Percentiles rank a stretch among this genome's conserved stretches.
phyloP scores from a whole-genome alignment of 2,888 invertebrate species.

The Orchesellides sinensis region DNA sequence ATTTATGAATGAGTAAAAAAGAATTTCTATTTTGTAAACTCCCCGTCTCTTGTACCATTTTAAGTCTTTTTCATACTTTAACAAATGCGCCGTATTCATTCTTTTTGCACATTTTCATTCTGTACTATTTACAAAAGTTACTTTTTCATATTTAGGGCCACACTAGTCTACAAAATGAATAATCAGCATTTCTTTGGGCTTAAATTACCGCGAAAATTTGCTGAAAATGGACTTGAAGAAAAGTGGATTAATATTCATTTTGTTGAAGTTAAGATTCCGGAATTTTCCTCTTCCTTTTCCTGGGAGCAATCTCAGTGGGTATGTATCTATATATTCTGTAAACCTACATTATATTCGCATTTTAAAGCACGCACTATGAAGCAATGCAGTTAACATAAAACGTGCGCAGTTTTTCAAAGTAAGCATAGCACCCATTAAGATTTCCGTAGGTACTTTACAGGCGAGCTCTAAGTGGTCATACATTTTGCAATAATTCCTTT shows the following conservation, averaged over 20 bases:
- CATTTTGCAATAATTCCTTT: slow-evolving; percentile 52
- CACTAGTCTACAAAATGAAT: no score
- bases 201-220: neutral
- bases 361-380: neutral
- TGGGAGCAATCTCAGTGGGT: no score
- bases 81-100: no score
- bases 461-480: slow-evolving; percentile 52
- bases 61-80: no score
- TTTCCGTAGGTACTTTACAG: slow-evolving; percentile 36
- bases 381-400: neutral
- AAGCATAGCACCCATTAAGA: slow-evolving; percentile 38
- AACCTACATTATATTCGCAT: no score
- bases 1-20: slow-evolving; percentile 28
- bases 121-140: no score
- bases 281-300: neutral
- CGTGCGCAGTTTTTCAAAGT: slow-evolving; percentile 1
- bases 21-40: neutral
- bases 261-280: slow-evolving; percentile 16
- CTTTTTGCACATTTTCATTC: no score
- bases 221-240: slow-evolving; percentile 3
- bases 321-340: no score
- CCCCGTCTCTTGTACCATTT: no score
- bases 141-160: no score
- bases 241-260: neutral
- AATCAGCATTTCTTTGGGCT: no score